These are phyloP conservation scores for Garrulus glandarius DNA, from an alignment of 2,797 vertebrate genomes.

Conservation along the genomic window DNA sequence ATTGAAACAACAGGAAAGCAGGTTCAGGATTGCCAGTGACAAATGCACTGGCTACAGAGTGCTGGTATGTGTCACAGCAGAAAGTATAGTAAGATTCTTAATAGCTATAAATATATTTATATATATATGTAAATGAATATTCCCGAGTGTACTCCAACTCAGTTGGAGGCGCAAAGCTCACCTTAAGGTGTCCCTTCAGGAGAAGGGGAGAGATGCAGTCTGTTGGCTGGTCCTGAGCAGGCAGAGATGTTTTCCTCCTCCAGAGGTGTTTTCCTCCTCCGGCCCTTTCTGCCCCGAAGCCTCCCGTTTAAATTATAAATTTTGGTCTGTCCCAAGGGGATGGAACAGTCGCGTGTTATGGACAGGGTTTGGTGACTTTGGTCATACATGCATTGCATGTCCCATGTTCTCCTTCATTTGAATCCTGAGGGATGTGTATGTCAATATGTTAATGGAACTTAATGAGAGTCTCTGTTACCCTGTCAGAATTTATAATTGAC, in stretches of 20 bases:
- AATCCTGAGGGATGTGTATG: background rate
- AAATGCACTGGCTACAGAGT: background rate
- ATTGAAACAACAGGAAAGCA: background rate
- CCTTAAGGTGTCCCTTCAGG: background rate
- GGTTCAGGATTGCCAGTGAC: background rate
- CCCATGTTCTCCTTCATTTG: background rate
- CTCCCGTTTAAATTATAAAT: background rate
- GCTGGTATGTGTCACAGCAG: background rate
- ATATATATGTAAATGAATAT: background rate
- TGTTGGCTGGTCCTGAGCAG: background rate
- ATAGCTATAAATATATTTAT: background rate
- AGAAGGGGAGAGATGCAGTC: background rate
- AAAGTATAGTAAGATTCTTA: background rate
- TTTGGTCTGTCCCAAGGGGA: background rate
- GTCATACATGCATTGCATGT: background rate
- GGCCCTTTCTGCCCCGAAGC: background rate
- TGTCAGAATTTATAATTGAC: constrained; percentile 19
- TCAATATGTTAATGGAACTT: background rate
- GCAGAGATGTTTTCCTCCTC: background rate
- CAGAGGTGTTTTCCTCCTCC: background rate
- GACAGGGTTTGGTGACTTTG: background rate
- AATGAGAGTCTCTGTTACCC: background rate
- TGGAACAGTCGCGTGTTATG: background rate
- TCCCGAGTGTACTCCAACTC: background rate
- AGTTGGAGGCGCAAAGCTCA: background rate